These are phyloP conservation scores for Triplophysa yarkandensis DNA, from an alignment of 2,797 vertebrate genomes.

Conservation along the genomic window DNA sequence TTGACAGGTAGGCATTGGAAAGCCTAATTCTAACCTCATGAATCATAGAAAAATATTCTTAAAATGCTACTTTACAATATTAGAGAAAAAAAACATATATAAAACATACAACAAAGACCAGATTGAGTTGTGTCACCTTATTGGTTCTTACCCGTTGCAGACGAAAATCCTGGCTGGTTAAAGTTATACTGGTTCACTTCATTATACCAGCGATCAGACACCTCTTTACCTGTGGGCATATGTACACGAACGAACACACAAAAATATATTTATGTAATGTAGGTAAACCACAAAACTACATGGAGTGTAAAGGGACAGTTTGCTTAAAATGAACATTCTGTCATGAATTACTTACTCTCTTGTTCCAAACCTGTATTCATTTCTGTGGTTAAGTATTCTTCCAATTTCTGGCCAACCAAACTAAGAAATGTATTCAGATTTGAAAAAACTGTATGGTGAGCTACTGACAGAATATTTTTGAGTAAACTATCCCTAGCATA, in stretches of 20 bases:
- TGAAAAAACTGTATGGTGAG: too few relatives aligned
- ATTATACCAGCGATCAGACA: conserved; percentile 94
- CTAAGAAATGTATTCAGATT: too few relatives aligned
- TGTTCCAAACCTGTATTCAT: too few relatives aligned
- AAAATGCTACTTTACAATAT: background rate
- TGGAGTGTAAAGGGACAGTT: too few relatives aligned
- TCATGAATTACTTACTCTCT: too few relatives aligned
- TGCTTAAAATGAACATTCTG: too few relatives aligned
- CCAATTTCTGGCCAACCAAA: too few relatives aligned
- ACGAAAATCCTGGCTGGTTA: conserved; percentile 91
- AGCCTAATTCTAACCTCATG: conserved; percentile 7
- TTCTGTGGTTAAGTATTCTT: too few relatives aligned
- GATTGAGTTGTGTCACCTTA: background rate
- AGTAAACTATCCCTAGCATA: too few relatives aligned
- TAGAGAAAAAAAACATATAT: background rate
- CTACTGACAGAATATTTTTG: too few relatives aligned
- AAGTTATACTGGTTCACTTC: conserved; percentile 97
- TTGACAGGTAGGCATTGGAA: background rate
- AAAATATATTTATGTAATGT: background rate
- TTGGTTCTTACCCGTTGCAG: conserved; percentile 86
- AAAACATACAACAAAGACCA: background rate
- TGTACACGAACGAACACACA: conserved; percentile 18
- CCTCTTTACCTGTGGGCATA: conserved; percentile 85
- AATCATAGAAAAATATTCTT: conserved; percentile 3
- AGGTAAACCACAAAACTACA: background rate